Conservation (phyloP, 2,797 vertebrate genomes). For the Neoniphon sammara region DNA sequence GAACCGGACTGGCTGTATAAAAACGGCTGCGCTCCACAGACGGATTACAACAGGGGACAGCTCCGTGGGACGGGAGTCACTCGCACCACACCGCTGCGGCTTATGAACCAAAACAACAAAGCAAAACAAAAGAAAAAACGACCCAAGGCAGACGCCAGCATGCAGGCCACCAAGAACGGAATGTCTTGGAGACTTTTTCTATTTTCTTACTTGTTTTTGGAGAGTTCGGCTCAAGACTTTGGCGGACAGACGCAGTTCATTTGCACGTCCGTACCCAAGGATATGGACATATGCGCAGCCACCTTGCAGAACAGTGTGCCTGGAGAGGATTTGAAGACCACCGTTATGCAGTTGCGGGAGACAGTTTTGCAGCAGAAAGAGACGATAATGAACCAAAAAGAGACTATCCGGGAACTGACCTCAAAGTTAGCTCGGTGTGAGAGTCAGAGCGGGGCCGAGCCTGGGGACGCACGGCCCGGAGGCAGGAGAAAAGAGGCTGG, state of each 20-base stretch:
- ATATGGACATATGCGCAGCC: slow-evolving; percentile 94
- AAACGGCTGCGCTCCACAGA: slow-evolving; percentile 80
- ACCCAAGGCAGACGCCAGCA: slow-evolving; percentile 46
- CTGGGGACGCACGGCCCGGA: slow-evolving; percentile 83
- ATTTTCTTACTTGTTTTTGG: slow-evolving; percentile 80
- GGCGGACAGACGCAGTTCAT: slow-evolving; percentile 93
- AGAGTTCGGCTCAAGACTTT: slow-evolving; percentile 86
- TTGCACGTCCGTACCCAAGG: slow-evolving; percentile 96
- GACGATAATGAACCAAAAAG: slow-evolving; percentile 96
- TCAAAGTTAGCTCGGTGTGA: slow-evolving; percentile 94
- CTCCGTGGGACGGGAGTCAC: slow-evolving; percentile 56
- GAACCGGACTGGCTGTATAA: slow-evolving; percentile 84
- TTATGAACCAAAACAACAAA: slow-evolving; percentile 5
- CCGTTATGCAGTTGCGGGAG: slow-evolving; percentile 93
- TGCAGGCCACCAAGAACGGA: slow-evolving; percentile 74
- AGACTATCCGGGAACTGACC: slow-evolving; percentile 95
- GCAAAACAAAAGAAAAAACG: neutral
- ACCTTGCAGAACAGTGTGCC: slow-evolving; percentile 89
- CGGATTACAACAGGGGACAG: slow-evolving; percentile 80
- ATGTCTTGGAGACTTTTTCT: slow-evolving; percentile 85
- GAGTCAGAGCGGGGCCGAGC: slow-evolving; percentile 89
- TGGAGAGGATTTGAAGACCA: slow-evolving; percentile 90
- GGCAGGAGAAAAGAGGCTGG: slow-evolving; percentile 85
- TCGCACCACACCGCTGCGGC: slow-evolving; percentile 28
- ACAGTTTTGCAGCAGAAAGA: slow-evolving; percentile 96